Evolutionary conservation across 2,113 vertebrate genomes (phyloP).

Genomic region (Todiramphus chloris): DNA sequence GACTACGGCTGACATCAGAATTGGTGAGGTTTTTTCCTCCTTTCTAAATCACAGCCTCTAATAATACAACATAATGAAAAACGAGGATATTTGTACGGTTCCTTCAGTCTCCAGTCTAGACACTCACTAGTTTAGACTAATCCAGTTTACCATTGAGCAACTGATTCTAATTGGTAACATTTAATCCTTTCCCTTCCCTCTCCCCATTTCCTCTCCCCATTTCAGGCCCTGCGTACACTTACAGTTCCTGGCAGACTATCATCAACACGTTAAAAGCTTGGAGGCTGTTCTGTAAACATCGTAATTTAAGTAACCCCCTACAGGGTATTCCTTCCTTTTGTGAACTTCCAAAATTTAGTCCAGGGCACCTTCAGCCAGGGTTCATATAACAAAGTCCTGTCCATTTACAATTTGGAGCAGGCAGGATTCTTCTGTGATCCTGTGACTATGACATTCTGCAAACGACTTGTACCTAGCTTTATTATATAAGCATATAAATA

Average conservation of each 20-base stretch:
- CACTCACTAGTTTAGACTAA: conserved; percentile 37
- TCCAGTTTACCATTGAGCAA: conserved; percentile 25
- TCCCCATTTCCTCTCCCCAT: neutral
- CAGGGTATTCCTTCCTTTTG: neutral
- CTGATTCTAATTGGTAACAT: conserved; percentile 12
- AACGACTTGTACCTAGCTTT: neutral
- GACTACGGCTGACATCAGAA: conserved; percentile 4
- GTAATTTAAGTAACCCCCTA: neutral
- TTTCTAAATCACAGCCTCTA: conserved; percentile 1
- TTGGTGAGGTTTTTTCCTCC: neutral
- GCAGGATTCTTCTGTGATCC: neutral
- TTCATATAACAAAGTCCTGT: neutral
- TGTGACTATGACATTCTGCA: neutral
- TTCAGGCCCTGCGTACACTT: neutral
- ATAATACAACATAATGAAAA: conserved; percentile 17
- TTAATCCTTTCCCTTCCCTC: neutral
- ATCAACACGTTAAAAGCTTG: neutral
- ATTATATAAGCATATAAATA: neutral
- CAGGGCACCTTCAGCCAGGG: neutral
- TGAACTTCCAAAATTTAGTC: neutral
- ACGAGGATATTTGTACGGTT: neutral
- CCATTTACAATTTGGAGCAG: neutral
- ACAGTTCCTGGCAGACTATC: conserved; percentile 4
- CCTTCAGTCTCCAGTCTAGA: conserved; percentile 50
- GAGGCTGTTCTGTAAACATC: conserved; percentile 14